These are phyloP conservation scores for Pterostichus niger DNA, from an alignment of 2,888 invertebrate species.

Conservation along the genomic window DNA sequence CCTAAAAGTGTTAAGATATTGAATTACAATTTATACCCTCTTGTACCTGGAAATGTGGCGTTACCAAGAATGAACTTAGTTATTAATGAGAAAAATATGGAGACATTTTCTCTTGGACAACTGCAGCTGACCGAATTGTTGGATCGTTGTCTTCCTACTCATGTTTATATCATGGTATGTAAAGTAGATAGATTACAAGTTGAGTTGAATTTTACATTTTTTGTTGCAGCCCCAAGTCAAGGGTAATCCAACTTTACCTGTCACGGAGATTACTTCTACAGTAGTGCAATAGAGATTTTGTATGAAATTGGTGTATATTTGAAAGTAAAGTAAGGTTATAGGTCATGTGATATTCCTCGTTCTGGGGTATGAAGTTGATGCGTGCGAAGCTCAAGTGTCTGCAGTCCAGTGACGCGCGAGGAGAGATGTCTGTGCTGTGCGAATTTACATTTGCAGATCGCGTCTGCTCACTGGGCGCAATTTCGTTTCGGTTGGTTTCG, in stretches of 20 bases:
- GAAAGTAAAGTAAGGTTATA: not conserved
- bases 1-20: conserved; percentile 82
- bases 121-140: conserved; percentile 80
- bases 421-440: not conserved
- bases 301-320: conserved; percentile 13
- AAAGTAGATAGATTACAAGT: conserved; percentile 63
- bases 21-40: conserved; percentile 89
- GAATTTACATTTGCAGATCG: not conserved
- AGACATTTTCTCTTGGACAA: conserved; percentile 76
- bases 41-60: conserved; percentile 86
- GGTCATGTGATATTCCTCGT: conserved; percentile 24
- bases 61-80: conserved; percentile 82
- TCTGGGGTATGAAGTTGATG: conserved; percentile 1
- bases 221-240: conserved; percentile 73
- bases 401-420: not conserved
- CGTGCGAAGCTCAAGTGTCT: not conserved
- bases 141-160: conserved; percentile 81
- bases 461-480: not conserved
- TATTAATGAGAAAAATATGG: conserved; percentile 76
- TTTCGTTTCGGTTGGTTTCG: not conserved
- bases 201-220: conserved; percentile 50
- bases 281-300: conserved; percentile 50
- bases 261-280: conserved; percentile 32
- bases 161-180: conserved; percentile 84
- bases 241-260: conserved; percentile 69